These are phyloP conservation scores for Sycophila texana DNA, from an alignment of 2,888 invertebrate species.

Conservation along the genomic window DNA sequence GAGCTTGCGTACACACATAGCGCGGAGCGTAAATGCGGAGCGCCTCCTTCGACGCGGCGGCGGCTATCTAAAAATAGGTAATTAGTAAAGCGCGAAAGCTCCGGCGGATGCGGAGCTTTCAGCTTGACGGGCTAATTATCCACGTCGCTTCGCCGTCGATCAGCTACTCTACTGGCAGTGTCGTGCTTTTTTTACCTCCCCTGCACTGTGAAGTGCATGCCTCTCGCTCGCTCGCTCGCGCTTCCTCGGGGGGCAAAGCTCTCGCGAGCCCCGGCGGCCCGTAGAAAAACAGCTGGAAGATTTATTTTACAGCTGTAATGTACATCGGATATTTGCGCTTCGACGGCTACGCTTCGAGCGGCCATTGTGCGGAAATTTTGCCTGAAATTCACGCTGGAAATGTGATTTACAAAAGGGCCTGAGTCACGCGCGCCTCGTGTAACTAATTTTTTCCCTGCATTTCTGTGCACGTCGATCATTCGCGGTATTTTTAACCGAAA, in stretches of 20 bases:
- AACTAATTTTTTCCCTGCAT: too few relatives aligned
- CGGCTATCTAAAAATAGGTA: conserved; percentile 40
- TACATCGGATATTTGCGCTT: conserved; percentile 42
- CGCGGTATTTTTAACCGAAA: too few relatives aligned
- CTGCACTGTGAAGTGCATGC: too few relatives aligned
- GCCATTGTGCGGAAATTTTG: conserved; percentile 23
- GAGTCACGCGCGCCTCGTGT: too few relatives aligned
- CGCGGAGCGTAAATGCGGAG: background rate
- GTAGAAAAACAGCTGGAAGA: conserved; percentile 34
- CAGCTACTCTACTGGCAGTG: background rate
- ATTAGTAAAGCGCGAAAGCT: conserved; percentile 31
- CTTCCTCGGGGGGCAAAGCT: too few relatives aligned
- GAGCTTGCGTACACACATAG: background rate
- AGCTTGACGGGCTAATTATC: conserved; percentile 47
- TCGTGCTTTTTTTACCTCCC: background rate
- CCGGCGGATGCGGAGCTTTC: conserved; percentile 9
- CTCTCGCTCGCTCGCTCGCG: background rate
- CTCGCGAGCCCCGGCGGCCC: background rate
- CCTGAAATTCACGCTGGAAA: conserved; percentile 23
- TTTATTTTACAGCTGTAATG: conserved; percentile 49
- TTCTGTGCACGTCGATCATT: too few relatives aligned
- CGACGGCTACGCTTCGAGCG: conserved; percentile 13
- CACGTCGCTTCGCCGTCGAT: conserved; percentile 25
- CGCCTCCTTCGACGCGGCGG: background rate
- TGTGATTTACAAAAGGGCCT: background rate